Conservation (phyloP, 2,113 vertebrate genomes). For the Menura novaehollandiae region DNA sequence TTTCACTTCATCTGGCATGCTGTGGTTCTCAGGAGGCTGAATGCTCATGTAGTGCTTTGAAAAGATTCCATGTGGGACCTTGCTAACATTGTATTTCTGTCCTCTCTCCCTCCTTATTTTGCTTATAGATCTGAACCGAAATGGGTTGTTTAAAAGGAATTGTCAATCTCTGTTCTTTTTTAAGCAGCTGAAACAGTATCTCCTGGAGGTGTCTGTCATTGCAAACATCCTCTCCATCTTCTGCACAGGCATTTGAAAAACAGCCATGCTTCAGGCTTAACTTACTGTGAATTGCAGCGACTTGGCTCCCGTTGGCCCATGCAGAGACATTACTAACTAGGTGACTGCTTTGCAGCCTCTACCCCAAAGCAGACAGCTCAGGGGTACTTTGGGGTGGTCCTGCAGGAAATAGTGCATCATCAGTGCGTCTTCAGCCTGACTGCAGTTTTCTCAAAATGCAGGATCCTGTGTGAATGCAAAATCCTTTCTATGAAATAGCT, state of each 20-base stretch:
- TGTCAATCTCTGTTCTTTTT: background rate
- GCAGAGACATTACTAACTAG: background rate
- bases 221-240: background rate
- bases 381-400: background rate
- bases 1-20: background rate
- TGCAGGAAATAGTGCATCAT: background rate
- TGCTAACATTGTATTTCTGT: background rate
- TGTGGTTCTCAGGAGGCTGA: background rate
- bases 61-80: background rate
- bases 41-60: background rate
- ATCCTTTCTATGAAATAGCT: background rate
- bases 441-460: background rate
- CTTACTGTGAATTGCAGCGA: background rate
- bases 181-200: background rate
- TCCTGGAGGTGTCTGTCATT: background rate
- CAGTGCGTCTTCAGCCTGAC: background rate
- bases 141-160: background rate
- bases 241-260: background rate
- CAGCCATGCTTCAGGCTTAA: background rate
- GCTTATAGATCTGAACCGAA: background rate
- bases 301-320: background rate
- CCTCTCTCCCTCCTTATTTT: background rate
- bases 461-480: background rate
- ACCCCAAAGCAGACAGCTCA: background rate
- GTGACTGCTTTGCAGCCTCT: background rate